phyloP scores from a whole-genome alignment of 2,888 invertebrate genomes.

The Stramonita haemastoma region DNA sequence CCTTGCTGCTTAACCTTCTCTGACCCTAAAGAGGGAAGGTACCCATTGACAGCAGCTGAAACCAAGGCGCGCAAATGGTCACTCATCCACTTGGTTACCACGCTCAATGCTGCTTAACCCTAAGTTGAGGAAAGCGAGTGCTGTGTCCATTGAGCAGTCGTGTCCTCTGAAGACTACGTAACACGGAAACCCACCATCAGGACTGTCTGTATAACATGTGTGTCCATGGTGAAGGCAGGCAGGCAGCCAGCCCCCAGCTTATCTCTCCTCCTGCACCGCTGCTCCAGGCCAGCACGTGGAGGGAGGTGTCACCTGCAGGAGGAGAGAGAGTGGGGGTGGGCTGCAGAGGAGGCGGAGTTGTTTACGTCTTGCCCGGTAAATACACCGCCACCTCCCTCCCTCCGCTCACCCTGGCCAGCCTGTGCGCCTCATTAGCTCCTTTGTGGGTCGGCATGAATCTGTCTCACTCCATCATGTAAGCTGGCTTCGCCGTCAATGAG shows the following conservation, averaged over 20 bases:
- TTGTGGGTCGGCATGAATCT: conserved; percentile 5
- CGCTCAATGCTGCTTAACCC: no score
- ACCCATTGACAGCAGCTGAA: no score
- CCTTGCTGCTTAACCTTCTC: no score
- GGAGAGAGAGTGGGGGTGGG: background rate
- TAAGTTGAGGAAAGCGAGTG: no score
- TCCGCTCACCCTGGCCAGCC: background rate
- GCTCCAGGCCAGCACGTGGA: background rate
- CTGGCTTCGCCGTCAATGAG: background rate
- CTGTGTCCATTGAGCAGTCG: no score
- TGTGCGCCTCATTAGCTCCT: background rate
- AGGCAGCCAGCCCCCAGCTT: background rate
- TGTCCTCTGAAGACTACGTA: no score
- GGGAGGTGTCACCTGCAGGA: background rate
- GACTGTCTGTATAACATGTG: no score
- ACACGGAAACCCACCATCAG: no score
- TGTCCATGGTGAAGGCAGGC: no score
- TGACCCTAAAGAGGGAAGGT: no score
- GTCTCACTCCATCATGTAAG: conserved; percentile 11
- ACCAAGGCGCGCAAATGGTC: no score
- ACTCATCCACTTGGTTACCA: no score
- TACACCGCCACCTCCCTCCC: background rate
- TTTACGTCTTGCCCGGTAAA: background rate
- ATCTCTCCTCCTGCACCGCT: background rate
- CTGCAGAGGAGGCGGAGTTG: conserved; percentile 3